A percentile compares a stretch with the other conserved stretches of the same genome.
Evolutionary conservation across 2,888 invertebrate species (phyloP).

Genomic region (Metalampra italica): DNA sequence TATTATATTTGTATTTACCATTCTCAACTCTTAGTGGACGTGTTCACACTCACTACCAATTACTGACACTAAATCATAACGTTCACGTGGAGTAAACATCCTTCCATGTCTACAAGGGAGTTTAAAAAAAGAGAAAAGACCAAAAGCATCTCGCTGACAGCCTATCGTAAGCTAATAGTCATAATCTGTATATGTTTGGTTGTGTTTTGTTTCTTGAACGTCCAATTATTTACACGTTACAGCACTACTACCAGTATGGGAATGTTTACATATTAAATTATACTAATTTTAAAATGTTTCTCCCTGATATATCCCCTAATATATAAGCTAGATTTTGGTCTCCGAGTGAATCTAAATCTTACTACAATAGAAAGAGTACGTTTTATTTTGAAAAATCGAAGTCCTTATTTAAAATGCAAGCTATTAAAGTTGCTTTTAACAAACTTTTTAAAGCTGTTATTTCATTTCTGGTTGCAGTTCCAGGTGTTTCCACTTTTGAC

Average conservation of each 20-base stretch:
- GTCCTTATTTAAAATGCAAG: slow-evolving; percentile 6
- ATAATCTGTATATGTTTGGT: slow-evolving; percentile 59
- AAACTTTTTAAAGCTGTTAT: too few species aligned
- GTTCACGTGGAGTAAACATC: slow-evolving; percentile 72
- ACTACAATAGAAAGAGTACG: not conserved
- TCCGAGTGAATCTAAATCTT: slow-evolving; percentile 1
- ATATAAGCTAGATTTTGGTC: slow-evolving; percentile 12
- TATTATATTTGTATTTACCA: slow-evolving; percentile 69
- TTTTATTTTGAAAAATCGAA: not conserved
- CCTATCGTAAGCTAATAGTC: slow-evolving; percentile 68
- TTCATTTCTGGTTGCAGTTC: too few species aligned
- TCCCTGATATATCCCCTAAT: slow-evolving; percentile 31
- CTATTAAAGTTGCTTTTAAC: slow-evolving; percentile 4
- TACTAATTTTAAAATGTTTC: slow-evolving; percentile 41
- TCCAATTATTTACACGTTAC: slow-evolving; percentile 58
- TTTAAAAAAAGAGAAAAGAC: slow-evolving; percentile 54
- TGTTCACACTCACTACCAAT: slow-evolving; percentile 74
- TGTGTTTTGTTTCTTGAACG: slow-evolving; percentile 39
- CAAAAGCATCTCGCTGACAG: slow-evolving; percentile 68
- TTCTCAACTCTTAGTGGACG: slow-evolving; percentile 66
- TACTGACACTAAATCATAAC: slow-evolving; percentile 74
- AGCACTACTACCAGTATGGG: slow-evolving; percentile 54
- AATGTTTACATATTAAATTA: slow-evolving; percentile 69
- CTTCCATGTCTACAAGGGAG: slow-evolving; percentile 43
- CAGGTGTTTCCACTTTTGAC: too few species aligned